phyloP scores from a whole-genome alignment of 2,113 vertebrate genomes.

The Craseonycteris thonglongyai region DNA sequence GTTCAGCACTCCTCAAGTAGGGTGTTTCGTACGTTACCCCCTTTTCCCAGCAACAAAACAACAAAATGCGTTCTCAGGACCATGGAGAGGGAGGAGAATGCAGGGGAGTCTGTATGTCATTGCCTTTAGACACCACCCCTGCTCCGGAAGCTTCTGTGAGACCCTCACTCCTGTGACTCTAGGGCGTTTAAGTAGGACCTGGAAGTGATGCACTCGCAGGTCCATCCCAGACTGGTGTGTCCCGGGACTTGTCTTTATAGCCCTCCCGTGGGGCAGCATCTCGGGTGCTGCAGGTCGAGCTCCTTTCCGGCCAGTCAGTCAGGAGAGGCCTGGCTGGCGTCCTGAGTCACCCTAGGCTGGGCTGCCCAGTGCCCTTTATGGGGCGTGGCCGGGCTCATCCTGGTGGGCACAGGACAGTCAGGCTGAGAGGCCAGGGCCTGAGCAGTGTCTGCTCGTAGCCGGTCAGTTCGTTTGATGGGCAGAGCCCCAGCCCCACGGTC shows the following conservation, averaged over 20 bases:
- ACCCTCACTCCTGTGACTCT: constrained; percentile 82
- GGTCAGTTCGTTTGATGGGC: constrained; percentile 90
- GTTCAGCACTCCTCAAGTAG: constrained; percentile 83
- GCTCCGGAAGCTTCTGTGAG: constrained; percentile 58
- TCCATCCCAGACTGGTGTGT: constrained; percentile 58
- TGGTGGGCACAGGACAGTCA: constrained; percentile 85
- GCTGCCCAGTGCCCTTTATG: constrained; percentile 89
- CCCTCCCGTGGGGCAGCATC: constrained; percentile 47
- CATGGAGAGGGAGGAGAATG: constrained; percentile 68
- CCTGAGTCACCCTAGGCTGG: constrained; percentile 24
- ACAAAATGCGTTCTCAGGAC: constrained; percentile 58
- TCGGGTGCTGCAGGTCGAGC: constrained; percentile 68
- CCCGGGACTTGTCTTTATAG: constrained; percentile 7
- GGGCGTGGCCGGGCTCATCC: constrained; percentile 89
- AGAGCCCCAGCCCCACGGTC: constrained; percentile 93
- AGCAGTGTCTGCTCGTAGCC: constrained; percentile 91
- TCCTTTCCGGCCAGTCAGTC: constrained; percentile 45
- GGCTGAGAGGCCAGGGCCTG: constrained; percentile 89
- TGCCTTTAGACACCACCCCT: constrained; percentile 78
- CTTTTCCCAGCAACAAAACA: constrained; percentile 63
- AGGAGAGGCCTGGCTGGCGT: constrained; percentile 72
- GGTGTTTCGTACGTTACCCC: constrained; percentile 76
- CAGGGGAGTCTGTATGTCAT: constrained; percentile 78
- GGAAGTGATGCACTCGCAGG: constrained; percentile 65
- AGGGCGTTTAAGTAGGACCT: constrained; percentile 81